Evolutionary conservation across 2,888 invertebrate genomes (phyloP).

Genomic region (Asteroscopus sphinx): DNA sequence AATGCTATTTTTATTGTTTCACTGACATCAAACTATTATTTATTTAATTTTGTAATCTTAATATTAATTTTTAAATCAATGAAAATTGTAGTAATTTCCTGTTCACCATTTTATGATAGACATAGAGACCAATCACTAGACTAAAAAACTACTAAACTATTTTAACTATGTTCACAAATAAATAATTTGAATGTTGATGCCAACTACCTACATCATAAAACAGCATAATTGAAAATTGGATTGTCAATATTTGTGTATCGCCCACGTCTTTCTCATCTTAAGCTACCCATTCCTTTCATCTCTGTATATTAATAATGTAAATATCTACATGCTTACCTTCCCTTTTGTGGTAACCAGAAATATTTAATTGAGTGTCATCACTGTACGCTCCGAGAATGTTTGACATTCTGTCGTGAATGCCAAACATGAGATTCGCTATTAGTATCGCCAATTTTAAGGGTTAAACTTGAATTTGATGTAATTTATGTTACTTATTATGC

Average conservation of each 20-base stretch:
- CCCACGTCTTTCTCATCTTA: constrained; percentile 7
- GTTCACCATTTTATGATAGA: too few species aligned
- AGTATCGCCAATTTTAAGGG: constrained; percentile 3
- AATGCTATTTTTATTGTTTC: too few species aligned
- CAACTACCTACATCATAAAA: too few species aligned
- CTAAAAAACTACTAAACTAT: too few species aligned
- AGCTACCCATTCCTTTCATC: constrained; percentile 38
- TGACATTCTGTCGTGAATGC: constrained; percentile 23
- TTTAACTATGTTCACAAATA: too few species aligned
- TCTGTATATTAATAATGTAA: constrained; percentile 44
- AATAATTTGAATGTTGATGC: too few species aligned
- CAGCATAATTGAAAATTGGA: constrained; percentile 19
- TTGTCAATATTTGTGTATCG: constrained; percentile 12
- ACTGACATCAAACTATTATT: too few species aligned
- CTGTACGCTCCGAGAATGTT: constrained; percentile 27
- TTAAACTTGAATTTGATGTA: neutral
- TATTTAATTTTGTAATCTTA: too few species aligned
- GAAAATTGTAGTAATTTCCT: too few species aligned
- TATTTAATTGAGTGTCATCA: constrained; percentile 49
- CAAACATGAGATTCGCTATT: constrained; percentile 17
- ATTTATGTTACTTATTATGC: too few species aligned
- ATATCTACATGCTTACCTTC: constrained; percentile 35
- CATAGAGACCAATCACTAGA: too few species aligned
- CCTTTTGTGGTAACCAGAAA: constrained; percentile 50
- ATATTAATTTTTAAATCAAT: too few species aligned